Percentiles rank a stretch among this genome's conserved stretches.
These are phyloP conservation scores for Leptinotarsa tumamoca DNA, from an alignment of 2,888 invertebrate genomes.

Conservation along the genomic window DNA sequence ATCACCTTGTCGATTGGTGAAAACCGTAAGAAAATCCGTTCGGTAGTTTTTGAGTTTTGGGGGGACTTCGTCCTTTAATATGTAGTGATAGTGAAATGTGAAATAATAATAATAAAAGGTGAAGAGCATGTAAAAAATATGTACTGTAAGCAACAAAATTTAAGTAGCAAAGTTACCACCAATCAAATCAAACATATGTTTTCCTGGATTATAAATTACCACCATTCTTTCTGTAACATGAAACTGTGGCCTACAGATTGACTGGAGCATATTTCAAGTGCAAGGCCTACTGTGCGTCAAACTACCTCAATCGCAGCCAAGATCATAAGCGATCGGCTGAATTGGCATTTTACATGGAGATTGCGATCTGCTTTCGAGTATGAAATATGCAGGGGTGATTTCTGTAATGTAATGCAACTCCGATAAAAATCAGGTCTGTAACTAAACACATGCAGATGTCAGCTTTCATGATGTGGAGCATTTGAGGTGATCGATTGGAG, in stretches of 20 bases:
- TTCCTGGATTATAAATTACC: no score
- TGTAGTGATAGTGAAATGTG: no score
- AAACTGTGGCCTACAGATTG: not conserved
- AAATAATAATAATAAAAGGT: no score
- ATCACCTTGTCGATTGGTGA: no score
- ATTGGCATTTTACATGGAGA: constrained; percentile 23
- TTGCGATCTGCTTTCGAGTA: constrained; percentile 18
- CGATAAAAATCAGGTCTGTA: constrained; percentile 23
- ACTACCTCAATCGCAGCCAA: constrained; percentile 8
- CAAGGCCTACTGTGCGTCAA: constrained; percentile 10
- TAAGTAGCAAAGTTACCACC: no score
- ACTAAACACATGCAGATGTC: constrained; percentile 27
- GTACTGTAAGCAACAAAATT: no score
- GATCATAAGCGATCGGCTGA: constrained; percentile 20
- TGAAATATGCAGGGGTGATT: constrained; percentile 27
- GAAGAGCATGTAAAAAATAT: no score
- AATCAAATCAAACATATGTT: no score
- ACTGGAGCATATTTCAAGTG: not conserved
- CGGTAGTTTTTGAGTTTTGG: no score
- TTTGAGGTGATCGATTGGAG: not conserved
- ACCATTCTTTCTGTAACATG: no score
- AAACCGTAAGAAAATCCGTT: no score
- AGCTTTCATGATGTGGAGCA: constrained; percentile 18
- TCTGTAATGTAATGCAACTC: constrained; percentile 19
- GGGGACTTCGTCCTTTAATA: no score